A percentile compares a stretch with the other conserved stretches of the same genome.
Evolutionary conservation across 2,797 vertebrate genomes (phyloP).

Genomic region (Heliangelus exortis): DNA sequence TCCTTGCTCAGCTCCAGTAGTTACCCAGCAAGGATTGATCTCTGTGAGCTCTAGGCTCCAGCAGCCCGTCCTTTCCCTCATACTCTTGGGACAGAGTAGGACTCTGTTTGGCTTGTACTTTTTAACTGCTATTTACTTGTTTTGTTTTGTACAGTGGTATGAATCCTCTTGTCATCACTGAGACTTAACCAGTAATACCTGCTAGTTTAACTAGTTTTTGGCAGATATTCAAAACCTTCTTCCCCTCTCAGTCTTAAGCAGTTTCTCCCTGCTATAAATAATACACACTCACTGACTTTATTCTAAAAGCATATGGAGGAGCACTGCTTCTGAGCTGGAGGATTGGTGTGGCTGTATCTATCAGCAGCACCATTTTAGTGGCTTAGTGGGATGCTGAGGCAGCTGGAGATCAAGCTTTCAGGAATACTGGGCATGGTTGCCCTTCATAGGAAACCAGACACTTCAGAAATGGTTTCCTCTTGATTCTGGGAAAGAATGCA

Average conservation of each 20-base stretch:
- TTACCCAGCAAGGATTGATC: background rate
- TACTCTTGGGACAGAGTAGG: background rate
- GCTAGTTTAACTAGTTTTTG: background rate
- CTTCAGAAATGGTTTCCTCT: slow-evolving; percentile 66
- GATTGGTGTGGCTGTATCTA: background rate
- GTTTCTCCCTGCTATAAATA: background rate
- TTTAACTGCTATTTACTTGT: background rate
- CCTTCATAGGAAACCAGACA: slow-evolving; percentile 67
- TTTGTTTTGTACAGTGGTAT: background rate
- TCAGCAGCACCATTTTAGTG: background rate
- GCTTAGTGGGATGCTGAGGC: background rate
- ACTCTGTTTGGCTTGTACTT: background rate
- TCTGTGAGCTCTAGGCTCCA: background rate
- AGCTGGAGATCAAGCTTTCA: background rate
- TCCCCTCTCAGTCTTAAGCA: background rate
- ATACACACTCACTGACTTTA: background rate
- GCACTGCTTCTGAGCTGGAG: background rate
- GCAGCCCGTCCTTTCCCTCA: background rate
- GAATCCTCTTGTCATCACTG: background rate
- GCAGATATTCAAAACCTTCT: background rate
- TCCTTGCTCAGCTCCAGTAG: background rate
- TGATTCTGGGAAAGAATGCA: slow-evolving; percentile 59
- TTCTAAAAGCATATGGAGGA: background rate
- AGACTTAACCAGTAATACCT: background rate
- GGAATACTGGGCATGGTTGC: background rate